These are phyloP conservation scores for Pristionchus mayeri DNA, from an alignment of 2,888 invertebrate species.

Conservation along the genomic window DNA sequence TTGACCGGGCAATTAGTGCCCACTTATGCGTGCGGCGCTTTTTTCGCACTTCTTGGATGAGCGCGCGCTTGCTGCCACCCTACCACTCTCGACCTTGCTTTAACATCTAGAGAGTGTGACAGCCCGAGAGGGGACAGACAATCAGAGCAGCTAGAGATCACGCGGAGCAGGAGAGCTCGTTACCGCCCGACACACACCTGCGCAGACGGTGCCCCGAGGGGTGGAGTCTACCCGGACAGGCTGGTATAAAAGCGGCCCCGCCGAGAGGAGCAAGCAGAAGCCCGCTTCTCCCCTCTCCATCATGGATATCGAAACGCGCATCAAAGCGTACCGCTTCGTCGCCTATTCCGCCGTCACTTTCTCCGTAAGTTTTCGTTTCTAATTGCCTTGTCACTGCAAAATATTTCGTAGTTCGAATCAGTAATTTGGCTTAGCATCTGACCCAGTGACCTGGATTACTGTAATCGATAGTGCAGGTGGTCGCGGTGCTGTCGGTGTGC, in stretches of 20 bases:
- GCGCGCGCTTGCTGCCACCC: neutral
- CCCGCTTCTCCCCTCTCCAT: neutral
- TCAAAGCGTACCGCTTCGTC: constrained; percentile 61
- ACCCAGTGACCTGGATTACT: neutral
- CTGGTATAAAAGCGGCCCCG: neutral
- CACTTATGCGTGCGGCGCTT: neutral
- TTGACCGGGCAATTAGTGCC: neutral
- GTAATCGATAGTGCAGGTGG: constrained; percentile 47
- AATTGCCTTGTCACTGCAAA: too few relatives aligned
- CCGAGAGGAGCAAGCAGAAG: neutral
- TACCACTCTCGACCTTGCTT: constrained; percentile 33
- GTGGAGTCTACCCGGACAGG: neutral
- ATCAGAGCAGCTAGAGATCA: neutral
- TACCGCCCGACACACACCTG: too few relatives aligned
- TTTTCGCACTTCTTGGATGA: too few relatives aligned
- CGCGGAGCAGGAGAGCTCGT: neutral
- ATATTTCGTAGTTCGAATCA: too few relatives aligned
- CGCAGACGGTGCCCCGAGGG: neutral
- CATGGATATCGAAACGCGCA: constrained; percentile 60
- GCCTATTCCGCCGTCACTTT: constrained; percentile 61
- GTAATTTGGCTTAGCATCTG: too few relatives aligned
- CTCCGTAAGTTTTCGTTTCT: constrained; percentile 50
- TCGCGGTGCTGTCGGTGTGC: constrained; percentile 66
- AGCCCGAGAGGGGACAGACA: neutral
- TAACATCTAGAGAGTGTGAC: too few relatives aligned